These are phyloP conservation scores for Bos javanicus DNA, from an alignment of 2,113 vertebrate genomes.

Conservation along the genomic window DNA sequence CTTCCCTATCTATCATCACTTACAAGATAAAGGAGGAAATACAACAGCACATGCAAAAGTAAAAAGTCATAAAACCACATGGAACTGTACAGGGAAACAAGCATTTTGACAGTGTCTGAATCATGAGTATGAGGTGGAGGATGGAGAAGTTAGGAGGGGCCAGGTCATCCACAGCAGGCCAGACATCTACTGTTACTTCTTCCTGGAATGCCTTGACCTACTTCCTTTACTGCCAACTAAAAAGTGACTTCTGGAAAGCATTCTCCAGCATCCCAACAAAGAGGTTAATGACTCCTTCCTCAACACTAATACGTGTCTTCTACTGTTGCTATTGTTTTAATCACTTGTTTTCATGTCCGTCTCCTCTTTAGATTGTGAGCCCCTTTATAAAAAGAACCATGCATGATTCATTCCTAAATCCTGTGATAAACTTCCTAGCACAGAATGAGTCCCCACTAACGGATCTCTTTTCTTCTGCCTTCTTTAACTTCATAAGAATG, in stretches of 20 bases:
- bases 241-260: conserved; percentile 1
- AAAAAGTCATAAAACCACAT: background rate
- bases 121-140: background rate
- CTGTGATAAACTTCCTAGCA: background rate
- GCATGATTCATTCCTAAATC: background rate
- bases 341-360: background rate
- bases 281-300: background rate
- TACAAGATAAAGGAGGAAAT: background rate
- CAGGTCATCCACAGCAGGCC: background rate
- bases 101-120: background rate
- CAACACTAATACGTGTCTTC: background rate
- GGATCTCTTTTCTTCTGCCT: background rate
- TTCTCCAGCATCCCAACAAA: background rate
- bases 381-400: background rate
- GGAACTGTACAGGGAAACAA: background rate
- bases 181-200: background rate
- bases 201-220: background rate
- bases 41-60: background rate
- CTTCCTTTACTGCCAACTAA: background rate
- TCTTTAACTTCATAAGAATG: conserved; percentile 15
- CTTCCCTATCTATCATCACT: background rate
- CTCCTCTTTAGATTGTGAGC: background rate
- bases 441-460: background rate
- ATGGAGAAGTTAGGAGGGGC: background rate
- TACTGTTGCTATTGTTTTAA: background rate